Conservation (phyloP, 35 echinoderm and acorn worm species). For the Acanthaster planci region DNA sequence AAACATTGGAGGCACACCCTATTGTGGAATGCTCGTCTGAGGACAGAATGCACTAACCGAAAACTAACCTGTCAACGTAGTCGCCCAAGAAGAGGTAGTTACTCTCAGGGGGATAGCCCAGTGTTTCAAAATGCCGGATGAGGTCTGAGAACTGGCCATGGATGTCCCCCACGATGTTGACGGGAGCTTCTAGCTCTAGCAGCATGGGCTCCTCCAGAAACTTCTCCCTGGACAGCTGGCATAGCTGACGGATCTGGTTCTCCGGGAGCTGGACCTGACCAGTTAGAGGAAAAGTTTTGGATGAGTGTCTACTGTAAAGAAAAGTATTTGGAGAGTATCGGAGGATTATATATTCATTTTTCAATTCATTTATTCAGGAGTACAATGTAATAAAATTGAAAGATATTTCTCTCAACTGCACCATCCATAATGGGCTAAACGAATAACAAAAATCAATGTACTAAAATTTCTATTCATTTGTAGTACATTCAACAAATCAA, state of each 20-base stretch:
- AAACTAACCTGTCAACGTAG: constrained; percentile 96
- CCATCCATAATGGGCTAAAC: background rate
- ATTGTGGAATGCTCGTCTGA: too few relatives aligned
- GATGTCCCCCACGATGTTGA: constrained; percentile 97
- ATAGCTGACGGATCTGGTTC: constrained; percentile 97
- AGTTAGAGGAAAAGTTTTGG: background rate
- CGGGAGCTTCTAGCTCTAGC: constrained; percentile 87
- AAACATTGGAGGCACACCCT: too few relatives aligned
- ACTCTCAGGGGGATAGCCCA: constrained; percentile 78
- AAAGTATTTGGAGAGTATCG: too few relatives aligned
- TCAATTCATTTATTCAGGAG: background rate
- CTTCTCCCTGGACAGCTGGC: constrained; percentile 82
- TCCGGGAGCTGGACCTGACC: constrained; percentile 87
- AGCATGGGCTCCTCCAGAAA: constrained; percentile 96
- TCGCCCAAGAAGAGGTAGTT: constrained; percentile 98
- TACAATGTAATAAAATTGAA: background rate
- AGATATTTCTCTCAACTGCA: background rate
- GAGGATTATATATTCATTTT: background rate
- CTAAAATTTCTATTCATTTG: background rate
- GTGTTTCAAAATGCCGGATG: constrained; percentile 91
- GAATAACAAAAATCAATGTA: background rate
- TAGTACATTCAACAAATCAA: too few relatives aligned
- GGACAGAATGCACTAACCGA: too few relatives aligned
- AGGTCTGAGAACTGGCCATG: constrained; percentile 94
- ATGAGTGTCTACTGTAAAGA: background rate